Evolutionary conservation across 2,797 vertebrate genomes (phyloP).

Genomic region (Limnodromus scolopaceus): DNA sequence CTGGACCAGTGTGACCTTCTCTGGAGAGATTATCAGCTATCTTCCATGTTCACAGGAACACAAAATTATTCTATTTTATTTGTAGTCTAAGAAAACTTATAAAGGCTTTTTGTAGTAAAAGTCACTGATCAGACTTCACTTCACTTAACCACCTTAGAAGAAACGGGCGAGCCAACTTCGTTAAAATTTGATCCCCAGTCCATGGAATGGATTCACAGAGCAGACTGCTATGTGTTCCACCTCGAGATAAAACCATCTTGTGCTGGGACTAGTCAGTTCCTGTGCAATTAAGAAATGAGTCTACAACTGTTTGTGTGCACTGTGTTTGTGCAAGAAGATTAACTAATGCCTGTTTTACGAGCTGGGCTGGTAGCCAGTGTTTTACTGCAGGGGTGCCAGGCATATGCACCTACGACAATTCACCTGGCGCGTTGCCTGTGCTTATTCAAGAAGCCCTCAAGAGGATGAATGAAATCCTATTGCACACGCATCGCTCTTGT

Average conservation of each 20-base stretch:
- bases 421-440: background rate
- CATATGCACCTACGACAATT: background rate
- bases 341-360: background rate
- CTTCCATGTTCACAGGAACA: background rate
- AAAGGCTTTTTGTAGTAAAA: background rate
- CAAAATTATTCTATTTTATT: background rate
- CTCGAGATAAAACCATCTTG: background rate
- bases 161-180: background rate
- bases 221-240: background rate
- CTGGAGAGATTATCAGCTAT: background rate
- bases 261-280: background rate
- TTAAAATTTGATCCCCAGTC: background rate
- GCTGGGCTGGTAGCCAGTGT: background rate
- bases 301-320: background rate
- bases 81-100: background rate
- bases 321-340: background rate
- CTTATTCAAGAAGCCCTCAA: background rate
- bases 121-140: background rate
- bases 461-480: background rate
- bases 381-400: background rate
- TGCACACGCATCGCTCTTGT: background rate
- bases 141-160: background rate
- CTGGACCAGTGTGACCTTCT: background rate
- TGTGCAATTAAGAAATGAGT: background rate
- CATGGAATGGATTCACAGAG: fast-evolving